Conservation (phyloP, 2,888 invertebrate genomes). For the Drosophila neoperkinsi region DNA sequence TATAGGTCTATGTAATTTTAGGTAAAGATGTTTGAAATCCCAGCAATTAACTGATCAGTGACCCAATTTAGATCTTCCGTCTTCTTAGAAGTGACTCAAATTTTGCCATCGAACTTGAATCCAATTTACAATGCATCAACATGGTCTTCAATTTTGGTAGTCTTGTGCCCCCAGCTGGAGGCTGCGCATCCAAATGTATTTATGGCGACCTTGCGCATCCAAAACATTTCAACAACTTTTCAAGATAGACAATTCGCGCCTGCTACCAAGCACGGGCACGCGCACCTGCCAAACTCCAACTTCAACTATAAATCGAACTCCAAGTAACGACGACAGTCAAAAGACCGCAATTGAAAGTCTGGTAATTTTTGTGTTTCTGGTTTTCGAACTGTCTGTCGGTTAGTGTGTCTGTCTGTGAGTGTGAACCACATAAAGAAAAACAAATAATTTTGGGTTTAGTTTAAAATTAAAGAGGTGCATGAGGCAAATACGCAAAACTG, state of each 20-base stretch:
- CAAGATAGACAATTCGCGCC: constrained; percentile 53
- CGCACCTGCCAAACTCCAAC: constrained; percentile 48
- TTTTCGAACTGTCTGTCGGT: constrained; percentile 1
- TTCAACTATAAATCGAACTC: constrained; percentile 3
- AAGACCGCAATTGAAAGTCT: constrained; percentile 44
- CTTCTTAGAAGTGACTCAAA: not conserved
- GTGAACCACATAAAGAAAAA: constrained; percentile 32
- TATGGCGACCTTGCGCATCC: constrained; percentile 69
- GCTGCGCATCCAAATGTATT: constrained; percentile 27
- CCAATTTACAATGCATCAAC: constrained; percentile 54
- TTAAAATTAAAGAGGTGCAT: constrained; percentile 32
- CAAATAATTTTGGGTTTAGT: constrained; percentile 54
- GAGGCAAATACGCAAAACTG: constrained; percentile 60
- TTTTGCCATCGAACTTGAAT: constrained; percentile 2
- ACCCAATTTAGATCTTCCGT: not conserved
- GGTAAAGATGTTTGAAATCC: not conserved
- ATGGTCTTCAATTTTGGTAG: constrained; percentile 37
- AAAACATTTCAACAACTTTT: constrained; percentile 66
- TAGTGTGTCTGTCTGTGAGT: constrained; percentile 14
- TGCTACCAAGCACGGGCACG: constrained; percentile 51
- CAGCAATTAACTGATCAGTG: constrained; percentile 8
- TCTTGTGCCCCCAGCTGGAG: constrained; percentile 32
- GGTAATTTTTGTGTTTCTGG: constrained; percentile 17
- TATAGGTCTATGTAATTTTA: not conserved
- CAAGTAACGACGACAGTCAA: constrained; percentile 5